phyloP scores from a whole-genome alignment of 1,140 invertebrate genomes.

The Dendroctonus valens region DNA sequence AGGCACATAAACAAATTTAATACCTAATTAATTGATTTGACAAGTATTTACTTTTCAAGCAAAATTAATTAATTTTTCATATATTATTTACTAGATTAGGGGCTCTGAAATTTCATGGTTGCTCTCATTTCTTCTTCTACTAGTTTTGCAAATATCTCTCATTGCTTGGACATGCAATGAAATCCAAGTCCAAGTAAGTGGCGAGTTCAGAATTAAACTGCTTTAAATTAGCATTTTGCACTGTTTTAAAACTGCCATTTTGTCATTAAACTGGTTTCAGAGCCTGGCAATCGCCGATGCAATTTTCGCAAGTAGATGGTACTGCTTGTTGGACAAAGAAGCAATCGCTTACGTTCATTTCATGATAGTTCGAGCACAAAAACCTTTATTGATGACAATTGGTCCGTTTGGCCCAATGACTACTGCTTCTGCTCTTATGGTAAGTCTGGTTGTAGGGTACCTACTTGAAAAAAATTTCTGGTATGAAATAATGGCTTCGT shows the following conservation, averaged over 20 bases:
- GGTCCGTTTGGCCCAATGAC: slow-evolving; percentile 19
- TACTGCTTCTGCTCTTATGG: slow-evolving; percentile 3
- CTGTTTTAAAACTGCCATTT: not conserved
- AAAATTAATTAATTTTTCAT: no score
- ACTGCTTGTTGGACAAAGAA: slow-evolving; percentile 3
- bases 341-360: not conserved
- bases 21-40: no score
- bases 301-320: slow-evolving; percentile 14
- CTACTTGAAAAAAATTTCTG: not conserved
- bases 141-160: slow-evolving; percentile 13
- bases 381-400: slow-evolving; percentile 6
- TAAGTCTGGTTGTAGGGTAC: not conserved
- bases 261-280: not conserved
- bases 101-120: slow-evolving; percentile 2
- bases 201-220: not conserved
- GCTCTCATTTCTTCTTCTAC: not conserved
- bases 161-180: slow-evolving; percentile 19
- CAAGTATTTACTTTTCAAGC: no score
- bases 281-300: slow-evolving; percentile 10
- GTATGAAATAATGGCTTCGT: not conserved
- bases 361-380: not conserved
- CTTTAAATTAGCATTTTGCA: no score
- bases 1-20: no score
- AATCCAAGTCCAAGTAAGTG: slow-evolving; percentile 13
- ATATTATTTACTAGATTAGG: no score